Evolutionary conservation across 2,113 vertebrate genomes (phyloP).

Genomic region (Strigops habroptila): DNA sequence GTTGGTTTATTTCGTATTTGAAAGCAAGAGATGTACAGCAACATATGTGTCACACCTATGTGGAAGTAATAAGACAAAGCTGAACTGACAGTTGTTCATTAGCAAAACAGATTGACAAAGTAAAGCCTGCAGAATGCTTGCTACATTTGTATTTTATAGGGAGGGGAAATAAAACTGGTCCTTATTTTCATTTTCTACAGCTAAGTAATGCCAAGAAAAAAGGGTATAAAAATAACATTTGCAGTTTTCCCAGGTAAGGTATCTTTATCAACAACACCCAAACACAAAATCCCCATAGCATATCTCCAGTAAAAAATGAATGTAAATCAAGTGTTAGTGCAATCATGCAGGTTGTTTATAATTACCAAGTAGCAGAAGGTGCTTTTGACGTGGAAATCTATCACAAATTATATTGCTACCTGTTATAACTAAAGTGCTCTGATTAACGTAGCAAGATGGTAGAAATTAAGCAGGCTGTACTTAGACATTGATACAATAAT

Average conservation of each 20-base stretch:
- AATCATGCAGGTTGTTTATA: not conserved
- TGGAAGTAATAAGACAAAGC: not conserved
- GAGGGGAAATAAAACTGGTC: not conserved
- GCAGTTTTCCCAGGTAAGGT: not conserved
- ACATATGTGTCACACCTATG: not conserved
- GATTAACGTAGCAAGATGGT: not conserved
- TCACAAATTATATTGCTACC: not conserved
- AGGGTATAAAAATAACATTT: not conserved
- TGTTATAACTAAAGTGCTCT: not conserved
- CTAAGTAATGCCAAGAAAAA: not conserved
- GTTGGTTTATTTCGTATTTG: not conserved
- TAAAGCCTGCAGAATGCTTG: not conserved
- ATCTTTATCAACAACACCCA: not conserved
- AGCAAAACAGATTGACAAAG: not conserved
- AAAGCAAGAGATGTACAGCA: not conserved
- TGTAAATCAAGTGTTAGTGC: not conserved
- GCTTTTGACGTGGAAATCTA: not conserved
- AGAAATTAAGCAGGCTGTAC: not conserved
- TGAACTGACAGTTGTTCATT: not conserved
- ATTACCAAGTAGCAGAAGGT: slow-evolving; percentile 16
- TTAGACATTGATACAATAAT: not conserved
- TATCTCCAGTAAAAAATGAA: not conserved
- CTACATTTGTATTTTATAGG: not conserved
- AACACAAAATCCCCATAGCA: not conserved
- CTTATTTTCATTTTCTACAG: not conserved